Evolutionary conservation across 1,140 invertebrate genomes (phyloP).

Genomic region (Diabrotica virgifera): DNA sequence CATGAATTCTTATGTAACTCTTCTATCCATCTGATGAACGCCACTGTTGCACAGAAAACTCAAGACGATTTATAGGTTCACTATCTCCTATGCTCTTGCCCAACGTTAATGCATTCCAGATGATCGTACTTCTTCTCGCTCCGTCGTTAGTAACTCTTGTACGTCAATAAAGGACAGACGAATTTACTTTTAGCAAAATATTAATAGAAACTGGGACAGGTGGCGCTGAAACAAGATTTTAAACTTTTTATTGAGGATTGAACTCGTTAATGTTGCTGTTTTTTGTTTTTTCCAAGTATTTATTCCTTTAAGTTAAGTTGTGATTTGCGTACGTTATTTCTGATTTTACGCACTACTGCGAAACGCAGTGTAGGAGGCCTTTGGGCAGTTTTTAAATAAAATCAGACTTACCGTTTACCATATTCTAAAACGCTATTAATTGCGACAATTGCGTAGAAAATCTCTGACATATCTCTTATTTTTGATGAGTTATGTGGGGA

Average conservation of each 20-base stretch:
- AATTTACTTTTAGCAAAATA: neutral
- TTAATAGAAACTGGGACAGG: slow-evolving; percentile 7
- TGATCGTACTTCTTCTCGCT: neutral
- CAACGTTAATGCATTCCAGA: neutral
- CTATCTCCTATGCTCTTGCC: slow-evolving; percentile 12
- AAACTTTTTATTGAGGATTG: slow-evolving; percentile 8
- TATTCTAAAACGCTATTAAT: too few relatives aligned
- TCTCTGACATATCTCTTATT: too few relatives aligned
- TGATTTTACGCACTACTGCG: neutral
- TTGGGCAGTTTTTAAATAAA: too few relatives aligned
- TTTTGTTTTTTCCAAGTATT: too few relatives aligned
- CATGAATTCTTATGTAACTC: too few relatives aligned
- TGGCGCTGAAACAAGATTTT: slow-evolving; percentile 16
- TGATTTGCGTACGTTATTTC: neutral
- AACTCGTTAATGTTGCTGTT: slow-evolving; percentile 7
- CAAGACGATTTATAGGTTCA: slow-evolving; percentile 11
- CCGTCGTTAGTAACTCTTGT: neutral
- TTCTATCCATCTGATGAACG: neutral
- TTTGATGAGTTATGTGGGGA: too few relatives aligned
- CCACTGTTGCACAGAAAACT: slow-evolving; percentile 2
- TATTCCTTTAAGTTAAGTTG: too few relatives aligned
- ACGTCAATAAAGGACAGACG: neutral
- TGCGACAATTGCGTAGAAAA: too few relatives aligned
- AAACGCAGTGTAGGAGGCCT: too few relatives aligned
- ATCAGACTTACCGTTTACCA: too few relatives aligned